A percentile compares a stretch with the other conserved stretches of the same genome.
These are phyloP conservation scores for Neomonachus schauinslandi DNA, from an alignment of 2,113 vertebrate genomes.

Conservation along the genomic window DNA sequence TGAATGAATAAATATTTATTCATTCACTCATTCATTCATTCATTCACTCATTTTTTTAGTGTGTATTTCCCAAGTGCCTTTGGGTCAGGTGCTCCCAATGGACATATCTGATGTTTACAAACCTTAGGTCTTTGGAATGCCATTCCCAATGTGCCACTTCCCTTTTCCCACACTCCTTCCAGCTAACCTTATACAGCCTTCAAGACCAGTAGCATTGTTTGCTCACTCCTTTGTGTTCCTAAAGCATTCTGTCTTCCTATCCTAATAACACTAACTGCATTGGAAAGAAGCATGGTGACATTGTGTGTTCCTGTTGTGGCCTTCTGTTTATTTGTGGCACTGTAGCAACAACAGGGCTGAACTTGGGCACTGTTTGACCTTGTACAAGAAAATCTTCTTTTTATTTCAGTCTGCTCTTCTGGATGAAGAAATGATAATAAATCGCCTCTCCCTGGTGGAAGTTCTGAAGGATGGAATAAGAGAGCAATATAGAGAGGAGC, in stretches of 20 bases:
- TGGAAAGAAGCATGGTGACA: not conserved
- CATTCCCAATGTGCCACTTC: not conserved
- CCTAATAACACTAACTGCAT: no score
- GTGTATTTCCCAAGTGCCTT: not conserved
- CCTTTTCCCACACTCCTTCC: not conserved
- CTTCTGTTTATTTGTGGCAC: not conserved
- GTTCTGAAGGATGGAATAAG: not conserved
- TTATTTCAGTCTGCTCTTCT: not conserved
- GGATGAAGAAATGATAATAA: not conserved
- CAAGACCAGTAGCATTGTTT: not conserved
- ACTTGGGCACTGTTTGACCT: not conserved
- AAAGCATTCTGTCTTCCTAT: not conserved
- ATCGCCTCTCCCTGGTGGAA: not conserved
- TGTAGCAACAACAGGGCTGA: not conserved
- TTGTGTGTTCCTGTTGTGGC: not conserved
- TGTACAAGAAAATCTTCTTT: not conserved
- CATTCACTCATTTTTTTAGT: constrained; percentile 17
- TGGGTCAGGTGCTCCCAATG: not conserved
- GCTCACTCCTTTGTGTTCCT: not conserved
- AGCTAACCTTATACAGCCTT: not conserved
- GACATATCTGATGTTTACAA: not conserved
- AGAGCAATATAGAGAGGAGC: not conserved
- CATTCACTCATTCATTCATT: constrained; percentile 46
- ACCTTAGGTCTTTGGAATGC: not conserved
- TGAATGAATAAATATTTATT: constrained; percentile 63